Evolutionary conservation across 2,113 vertebrate species (phyloP).

Genomic region (Otis tarda): DNA sequence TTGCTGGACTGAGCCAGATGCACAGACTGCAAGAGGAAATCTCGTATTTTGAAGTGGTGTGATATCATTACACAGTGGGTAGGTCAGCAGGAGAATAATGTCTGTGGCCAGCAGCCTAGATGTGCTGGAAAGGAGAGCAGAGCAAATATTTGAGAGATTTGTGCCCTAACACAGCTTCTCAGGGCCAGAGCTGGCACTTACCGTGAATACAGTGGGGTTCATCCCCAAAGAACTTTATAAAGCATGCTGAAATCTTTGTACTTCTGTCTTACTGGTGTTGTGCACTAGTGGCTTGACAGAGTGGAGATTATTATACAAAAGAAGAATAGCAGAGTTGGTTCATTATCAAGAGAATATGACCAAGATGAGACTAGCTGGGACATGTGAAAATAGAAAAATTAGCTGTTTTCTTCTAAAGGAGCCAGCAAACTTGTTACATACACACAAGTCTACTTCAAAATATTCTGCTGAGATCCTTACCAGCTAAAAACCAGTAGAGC

Average conservation of each 20-base stretch:
- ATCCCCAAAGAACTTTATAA: not conserved
- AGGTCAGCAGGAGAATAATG: not conserved
- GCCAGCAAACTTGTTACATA: not conserved
- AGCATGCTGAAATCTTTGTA: not conserved
- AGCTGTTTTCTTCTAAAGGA: not conserved
- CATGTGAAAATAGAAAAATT: not conserved
- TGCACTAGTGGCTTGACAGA: not conserved
- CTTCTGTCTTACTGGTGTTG: not conserved
- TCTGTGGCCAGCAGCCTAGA: not conserved
- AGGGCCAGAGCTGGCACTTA: not conserved
- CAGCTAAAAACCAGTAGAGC: not conserved
- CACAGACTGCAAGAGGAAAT: not conserved
- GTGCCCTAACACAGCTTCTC: not conserved
- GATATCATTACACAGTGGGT: not conserved
- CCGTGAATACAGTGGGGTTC: not conserved
- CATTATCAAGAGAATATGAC: not conserved
- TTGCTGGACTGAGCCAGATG: not conserved
- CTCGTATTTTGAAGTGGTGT: not conserved
- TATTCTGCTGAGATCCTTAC: not conserved
- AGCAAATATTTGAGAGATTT: slow-evolving; percentile 1
- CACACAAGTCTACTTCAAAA: not conserved
- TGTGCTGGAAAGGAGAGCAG: not conserved
- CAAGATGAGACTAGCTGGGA: not conserved
- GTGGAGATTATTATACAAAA: not conserved
- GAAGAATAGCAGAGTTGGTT: not conserved